Percentiles rank a stretch among this genome's conserved stretches.
Evolutionary conservation across 2,113 vertebrate species (phyloP).

Genomic region (Barnardius zonarius): DNA sequence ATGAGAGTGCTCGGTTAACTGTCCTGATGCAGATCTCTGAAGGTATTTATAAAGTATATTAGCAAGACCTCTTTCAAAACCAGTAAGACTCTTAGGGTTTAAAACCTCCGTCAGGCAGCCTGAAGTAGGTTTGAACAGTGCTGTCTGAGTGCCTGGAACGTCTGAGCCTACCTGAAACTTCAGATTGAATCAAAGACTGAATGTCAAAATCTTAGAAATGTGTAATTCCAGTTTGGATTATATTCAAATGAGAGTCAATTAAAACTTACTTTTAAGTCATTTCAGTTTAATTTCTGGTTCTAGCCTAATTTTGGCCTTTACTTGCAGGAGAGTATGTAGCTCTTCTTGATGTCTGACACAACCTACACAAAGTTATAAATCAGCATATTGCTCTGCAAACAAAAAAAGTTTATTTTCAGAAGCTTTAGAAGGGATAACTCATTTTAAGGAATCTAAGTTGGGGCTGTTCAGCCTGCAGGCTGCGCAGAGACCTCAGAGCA

Average conservation of each 20-base stretch:
- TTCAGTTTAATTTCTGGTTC: neutral
- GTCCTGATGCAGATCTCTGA: neutral
- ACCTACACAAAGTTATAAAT: neutral
- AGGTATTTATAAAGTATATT: neutral
- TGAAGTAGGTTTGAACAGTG: neutral
- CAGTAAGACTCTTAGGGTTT: neutral
- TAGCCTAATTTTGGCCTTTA: neutral
- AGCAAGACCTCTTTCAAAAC: neutral
- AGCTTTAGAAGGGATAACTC: neutral
- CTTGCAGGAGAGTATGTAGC: neutral
- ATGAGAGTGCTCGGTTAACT: neutral
- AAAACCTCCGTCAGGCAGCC: fast-evolving
- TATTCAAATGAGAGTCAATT: neutral
- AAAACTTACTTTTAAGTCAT: neutral
- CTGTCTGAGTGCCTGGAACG: neutral
- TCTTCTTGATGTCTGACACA: neutral
- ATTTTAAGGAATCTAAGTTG: neutral
- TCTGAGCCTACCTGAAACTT: neutral
- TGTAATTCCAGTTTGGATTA: fast-evolving
- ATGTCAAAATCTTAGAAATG: neutral
- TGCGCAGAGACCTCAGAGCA: too few relatives aligned
- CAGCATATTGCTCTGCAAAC: neutral
- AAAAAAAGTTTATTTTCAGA: neutral
- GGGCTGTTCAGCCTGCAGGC: too few relatives aligned
- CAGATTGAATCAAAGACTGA: fast-evolving